These are phyloP conservation scores for Drosophila hamatofila DNA, from an alignment of 2,888 invertebrate species.

Conservation along the genomic window DNA sequence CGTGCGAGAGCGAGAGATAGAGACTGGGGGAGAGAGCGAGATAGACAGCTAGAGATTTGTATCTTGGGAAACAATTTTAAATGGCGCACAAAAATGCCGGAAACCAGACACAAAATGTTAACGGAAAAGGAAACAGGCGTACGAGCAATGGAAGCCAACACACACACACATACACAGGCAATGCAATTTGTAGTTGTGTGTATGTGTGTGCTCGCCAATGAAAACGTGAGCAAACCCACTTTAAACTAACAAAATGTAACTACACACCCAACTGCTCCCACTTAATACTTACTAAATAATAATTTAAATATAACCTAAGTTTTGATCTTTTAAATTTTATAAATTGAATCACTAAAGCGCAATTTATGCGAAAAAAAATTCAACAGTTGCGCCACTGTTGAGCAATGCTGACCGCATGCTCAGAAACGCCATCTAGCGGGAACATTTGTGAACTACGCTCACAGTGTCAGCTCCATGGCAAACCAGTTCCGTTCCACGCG, in stretches of 20 bases:
- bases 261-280: accelerated
- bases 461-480: slow-evolving; percentile 42
- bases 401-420: not conserved
- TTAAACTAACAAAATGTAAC: not conserved
- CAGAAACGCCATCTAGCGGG: slow-evolving; percentile 48
- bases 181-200: slow-evolving; percentile 24
- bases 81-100: slow-evolving; percentile 79
- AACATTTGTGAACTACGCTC: slow-evolving; percentile 1
- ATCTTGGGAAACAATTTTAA: slow-evolving; percentile 79
- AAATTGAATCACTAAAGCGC: not conserved
- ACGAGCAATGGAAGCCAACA: slow-evolving; percentile 24
- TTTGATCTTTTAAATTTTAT: not conserved
- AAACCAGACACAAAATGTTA: slow-evolving; percentile 80
- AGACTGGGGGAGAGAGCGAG: not conserved
- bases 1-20: not conserved
- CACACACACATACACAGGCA: not conserved
- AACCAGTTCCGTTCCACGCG: slow-evolving; percentile 64
- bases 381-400: slow-evolving; percentile 44
- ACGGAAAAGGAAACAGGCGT: slow-evolving; percentile 77
- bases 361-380: slow-evolving; percentile 1
- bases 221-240: not conserved
- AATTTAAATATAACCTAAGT: not conserved
- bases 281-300: too few species aligned
- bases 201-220: slow-evolving; percentile 8
- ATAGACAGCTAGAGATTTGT: slow-evolving; percentile 60